These are phyloP conservation scores for Dendrolimus pini DNA, from an alignment of 2,888 invertebrate species.

Conservation along the genomic window DNA sequence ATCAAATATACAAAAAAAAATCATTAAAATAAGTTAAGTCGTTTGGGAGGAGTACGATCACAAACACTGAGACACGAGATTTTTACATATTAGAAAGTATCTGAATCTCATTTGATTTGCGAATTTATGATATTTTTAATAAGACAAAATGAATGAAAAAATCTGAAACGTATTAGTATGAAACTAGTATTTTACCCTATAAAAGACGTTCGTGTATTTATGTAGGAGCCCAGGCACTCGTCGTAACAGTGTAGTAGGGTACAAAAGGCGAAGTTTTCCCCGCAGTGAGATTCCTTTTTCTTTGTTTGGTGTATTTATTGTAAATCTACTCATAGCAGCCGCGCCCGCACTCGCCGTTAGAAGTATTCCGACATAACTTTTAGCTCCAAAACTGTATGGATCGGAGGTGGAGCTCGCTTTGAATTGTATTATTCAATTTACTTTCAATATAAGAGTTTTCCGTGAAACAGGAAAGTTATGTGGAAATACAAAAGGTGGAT, in stretches of 20 bases:
- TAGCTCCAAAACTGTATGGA: constrained; percentile 47
- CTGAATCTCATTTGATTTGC: too few relatives aligned
- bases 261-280: constrained; percentile 71
- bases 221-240: constrained; percentile 21
- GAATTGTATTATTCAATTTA: constrained; percentile 17
- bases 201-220: neutral
- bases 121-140: too few relatives aligned
- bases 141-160: too few relatives aligned
- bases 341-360: constrained; percentile 49
- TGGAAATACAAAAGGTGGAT: neutral
- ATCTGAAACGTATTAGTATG: too few relatives aligned
- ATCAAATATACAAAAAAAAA: too few relatives aligned
- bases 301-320: constrained; percentile 76
- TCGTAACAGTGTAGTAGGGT: constrained; percentile 42
- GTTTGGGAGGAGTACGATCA: too few relatives aligned
- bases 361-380: constrained; percentile 74
- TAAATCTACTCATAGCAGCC: constrained; percentile 70
- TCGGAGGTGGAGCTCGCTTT: constrained; percentile 27
- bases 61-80: too few relatives aligned
- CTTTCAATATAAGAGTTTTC: neutral
- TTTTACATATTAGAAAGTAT: too few relatives aligned
- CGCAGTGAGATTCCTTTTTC: constrained; percentile 73
- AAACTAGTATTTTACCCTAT: neutral
- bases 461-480: neutral
- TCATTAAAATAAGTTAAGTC: too few relatives aligned